Base-by-base conservation (phyloP, 2,888 invertebrate species). In the Drosophila paramelanica region DNA sequence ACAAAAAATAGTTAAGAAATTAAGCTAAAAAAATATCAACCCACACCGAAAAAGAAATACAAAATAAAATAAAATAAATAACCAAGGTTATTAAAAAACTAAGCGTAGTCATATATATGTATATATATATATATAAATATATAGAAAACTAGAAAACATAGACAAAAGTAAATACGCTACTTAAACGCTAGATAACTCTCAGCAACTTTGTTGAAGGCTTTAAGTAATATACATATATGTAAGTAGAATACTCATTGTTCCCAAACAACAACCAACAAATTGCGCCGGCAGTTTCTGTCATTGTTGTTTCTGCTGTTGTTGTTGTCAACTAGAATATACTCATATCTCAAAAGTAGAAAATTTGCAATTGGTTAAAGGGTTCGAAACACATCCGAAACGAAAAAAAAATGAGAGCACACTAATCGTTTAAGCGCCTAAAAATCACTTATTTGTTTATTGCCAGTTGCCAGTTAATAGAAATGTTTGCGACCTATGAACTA, bases 321-420 rank as follows among this genome's bases (percentile, higher is more conserved):
- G 76, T 77, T 77, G 76, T 90, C 89, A 90, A 90, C 90, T 90
- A 90, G 90, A 90, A 88, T 90, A 90, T 90, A 90, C 90, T 90
- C 90, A 89, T 88, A 68, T 72, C 36, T 57, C 57, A 60, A 51
- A 64, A 72, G 59, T 66, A 67, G 56, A 73, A 43, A 59, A 58
- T 64, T 72, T 73, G 27, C 51, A 66, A 65, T 42, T 59, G 49
- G 36, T 46, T 50, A 49, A 36, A 56, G 36, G 64, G 42, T 43
- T 62, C 41, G 45, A 51, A 64, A 47, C 45, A 62, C 38, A 64
- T 50, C 41, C 65, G 41, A 64, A 52, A 70, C 49, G 55, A 58
- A 47, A 55, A 27, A 61, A 49, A 72, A 7, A 57, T 42, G 64
- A 64, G 51, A 51, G 62, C 61, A 51, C 14, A 38, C 58, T 56